These are phyloP conservation scores for Scelioninae gen. 2 DNA, from an alignment of 2,888 invertebrate genomes.

Conservation along the genomic window DNA sequence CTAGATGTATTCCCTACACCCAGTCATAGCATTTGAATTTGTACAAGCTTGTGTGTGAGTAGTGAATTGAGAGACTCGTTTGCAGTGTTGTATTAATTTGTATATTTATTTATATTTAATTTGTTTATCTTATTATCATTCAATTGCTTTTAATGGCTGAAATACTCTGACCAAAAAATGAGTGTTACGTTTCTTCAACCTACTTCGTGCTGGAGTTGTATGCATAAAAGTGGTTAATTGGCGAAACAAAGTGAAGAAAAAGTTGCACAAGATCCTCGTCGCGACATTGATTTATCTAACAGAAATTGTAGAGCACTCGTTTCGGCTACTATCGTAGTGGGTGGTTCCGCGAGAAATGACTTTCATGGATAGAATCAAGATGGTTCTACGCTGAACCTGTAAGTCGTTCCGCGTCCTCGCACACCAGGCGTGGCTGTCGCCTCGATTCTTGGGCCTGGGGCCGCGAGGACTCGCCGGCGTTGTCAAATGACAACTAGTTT, in stretches of 20 bases:
- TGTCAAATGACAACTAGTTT: conserved; percentile 55
- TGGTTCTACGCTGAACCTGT: conserved; percentile 65
- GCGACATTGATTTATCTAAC: conserved; percentile 42
- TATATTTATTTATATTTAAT: no score
- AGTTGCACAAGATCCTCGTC: conserved; percentile 9
- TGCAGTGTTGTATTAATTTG: no score
- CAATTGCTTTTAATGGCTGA: no score
- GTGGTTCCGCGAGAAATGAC: conserved; percentile 64
- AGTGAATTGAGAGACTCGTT: no score
- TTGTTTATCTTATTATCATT: no score
- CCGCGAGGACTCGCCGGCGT: conserved; percentile 42
- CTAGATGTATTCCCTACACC: no score
- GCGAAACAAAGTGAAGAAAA: not conserved
- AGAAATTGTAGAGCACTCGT: conserved; percentile 31
- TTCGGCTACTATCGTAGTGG: conserved; percentile 63
- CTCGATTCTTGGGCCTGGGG: conserved; percentile 60
- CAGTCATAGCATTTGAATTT: no score
- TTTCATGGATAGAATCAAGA: conserved; percentile 63
- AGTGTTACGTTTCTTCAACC: no score
- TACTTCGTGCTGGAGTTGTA: not conserved
- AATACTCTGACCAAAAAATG: no score
- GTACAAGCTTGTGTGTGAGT: no score
- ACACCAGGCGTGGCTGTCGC: conserved; percentile 71
- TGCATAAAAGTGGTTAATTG: not conserved
- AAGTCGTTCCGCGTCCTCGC: conserved; percentile 75